These are phyloP conservation scores for Phenacoccus solenopsis DNA, from an alignment of 1,140 invertebrate species.

Conservation along the genomic window DNA sequence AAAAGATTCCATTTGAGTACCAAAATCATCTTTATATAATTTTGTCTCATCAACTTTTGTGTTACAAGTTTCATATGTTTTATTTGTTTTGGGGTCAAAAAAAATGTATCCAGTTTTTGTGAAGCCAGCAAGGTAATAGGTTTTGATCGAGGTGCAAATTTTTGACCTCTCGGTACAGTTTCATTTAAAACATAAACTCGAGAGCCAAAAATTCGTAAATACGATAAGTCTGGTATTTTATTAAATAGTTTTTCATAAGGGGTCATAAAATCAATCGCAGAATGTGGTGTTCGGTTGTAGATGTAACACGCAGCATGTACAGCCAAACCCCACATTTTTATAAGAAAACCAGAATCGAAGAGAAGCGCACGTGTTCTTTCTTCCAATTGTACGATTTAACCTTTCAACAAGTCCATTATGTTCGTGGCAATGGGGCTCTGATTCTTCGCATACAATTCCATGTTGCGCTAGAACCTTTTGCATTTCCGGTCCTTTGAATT, in stretches of 20 bases:
- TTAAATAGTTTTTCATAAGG: neutral
- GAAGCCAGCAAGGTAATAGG: neutral
- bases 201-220: neutral
- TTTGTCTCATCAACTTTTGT: neutral
- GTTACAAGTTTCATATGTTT: neutral
- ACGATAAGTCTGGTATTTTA: neutral
- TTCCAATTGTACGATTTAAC: neutral
- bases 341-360: neutral
- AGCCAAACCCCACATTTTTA: neutral
- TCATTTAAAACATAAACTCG: neutral
- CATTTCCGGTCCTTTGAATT: neutral
- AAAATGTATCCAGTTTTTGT: neutral
- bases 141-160: neutral
- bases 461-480: neutral
- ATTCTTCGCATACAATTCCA: neutral
- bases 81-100: neutral
- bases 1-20: too few species aligned
- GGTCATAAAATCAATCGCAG: neutral
- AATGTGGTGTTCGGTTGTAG: neutral
- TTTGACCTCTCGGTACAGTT: neutral
- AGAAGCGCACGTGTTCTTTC: neutral
- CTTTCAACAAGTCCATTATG: neutral
- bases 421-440: neutral
- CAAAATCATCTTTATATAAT: neutral
- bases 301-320: neutral